Evolutionary conservation across 1,140 invertebrate species (phyloP).

Genomic region (Aphis gossypii): DNA sequence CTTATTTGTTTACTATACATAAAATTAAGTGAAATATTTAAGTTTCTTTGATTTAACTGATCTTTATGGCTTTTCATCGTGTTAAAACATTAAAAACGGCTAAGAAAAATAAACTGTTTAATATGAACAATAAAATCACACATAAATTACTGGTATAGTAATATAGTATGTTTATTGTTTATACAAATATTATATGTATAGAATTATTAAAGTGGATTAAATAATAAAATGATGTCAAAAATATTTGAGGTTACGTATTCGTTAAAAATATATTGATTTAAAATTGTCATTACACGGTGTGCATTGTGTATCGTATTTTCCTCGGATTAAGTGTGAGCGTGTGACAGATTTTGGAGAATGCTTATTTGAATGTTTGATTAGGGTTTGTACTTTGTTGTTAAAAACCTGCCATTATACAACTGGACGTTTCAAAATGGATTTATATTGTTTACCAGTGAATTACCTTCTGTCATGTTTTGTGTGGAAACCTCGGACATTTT

Average conservation of each 20-base stretch:
- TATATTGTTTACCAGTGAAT: conserved; percentile 10
- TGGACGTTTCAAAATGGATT: background rate
- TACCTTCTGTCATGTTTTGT: conserved; percentile 51
- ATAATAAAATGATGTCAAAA: background rate
- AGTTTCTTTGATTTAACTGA: background rate
- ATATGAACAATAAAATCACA: background rate
- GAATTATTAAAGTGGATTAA: background rate
- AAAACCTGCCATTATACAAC: background rate
- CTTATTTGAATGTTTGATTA: conserved; percentile 11
- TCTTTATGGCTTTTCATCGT: too few relatives aligned
- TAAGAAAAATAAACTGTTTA: background rate
- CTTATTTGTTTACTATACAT: background rate
- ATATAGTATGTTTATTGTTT: background rate
- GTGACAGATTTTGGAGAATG: background rate
- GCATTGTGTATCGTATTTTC: background rate
- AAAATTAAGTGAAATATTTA: background rate
- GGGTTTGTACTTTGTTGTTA: background rate
- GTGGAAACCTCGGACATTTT: background rate
- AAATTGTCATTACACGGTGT: background rate
- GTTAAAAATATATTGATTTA: too few relatives aligned
- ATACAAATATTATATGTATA: background rate
- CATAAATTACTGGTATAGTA: background rate
- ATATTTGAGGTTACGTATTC: background rate
- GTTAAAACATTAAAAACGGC: too few relatives aligned
- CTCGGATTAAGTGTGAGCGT: conserved; percentile 4